Base-by-base conservation (phyloP, 2,113 vertebrate species). In the Theristicus caerulescens region DNA sequence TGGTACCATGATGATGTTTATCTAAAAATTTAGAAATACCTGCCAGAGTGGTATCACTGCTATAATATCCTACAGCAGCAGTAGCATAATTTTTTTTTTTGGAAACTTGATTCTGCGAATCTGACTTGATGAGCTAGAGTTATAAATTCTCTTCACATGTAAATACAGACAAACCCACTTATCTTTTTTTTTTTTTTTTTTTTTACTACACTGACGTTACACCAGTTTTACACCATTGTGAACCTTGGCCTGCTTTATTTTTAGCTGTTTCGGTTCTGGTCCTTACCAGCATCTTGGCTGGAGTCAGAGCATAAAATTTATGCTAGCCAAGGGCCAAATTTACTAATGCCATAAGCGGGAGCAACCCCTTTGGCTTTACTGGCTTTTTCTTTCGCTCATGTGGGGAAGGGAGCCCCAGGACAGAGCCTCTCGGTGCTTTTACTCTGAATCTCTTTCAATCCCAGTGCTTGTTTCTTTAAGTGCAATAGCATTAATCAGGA, bases 401-500 rank as follows among this genome's bases (percentile, higher is more conserved):
- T 59, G 67, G 82, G 51, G 42, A 91, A 47, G 16, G 46, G 49
- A 82, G 62, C 54, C 54, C 36, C 54, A 55, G 73, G 49, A 55
- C 2, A 7, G 65, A 88, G 38, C 40, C 62, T 82, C 27, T 66
- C 3, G 1, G 11, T 90, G 46, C 74, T 90, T 89, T 91, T 52
- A 62, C 58, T 64, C 46, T 62, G 70, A 77, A 46, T 59, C 40
- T 44, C 54, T 80, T 88, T 90, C 93, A 82, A 0, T 79, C 66
- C 32, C 25, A n/a, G 26, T 11, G 70, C 86, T 95, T 80, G 61
- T 82, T 96, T 94, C 91, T 69, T 69, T 31, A 94, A 90, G 82
- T 73, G 86, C 87, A 79, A 0, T 47, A 44, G 74, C 82, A 86
- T 80, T 91, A 73, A 91, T 93, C 86, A 89, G 87, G 62, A 91